phyloP scores from a whole-genome alignment of 2,888 invertebrate genomes.

The Ferrisia virgata region DNA sequence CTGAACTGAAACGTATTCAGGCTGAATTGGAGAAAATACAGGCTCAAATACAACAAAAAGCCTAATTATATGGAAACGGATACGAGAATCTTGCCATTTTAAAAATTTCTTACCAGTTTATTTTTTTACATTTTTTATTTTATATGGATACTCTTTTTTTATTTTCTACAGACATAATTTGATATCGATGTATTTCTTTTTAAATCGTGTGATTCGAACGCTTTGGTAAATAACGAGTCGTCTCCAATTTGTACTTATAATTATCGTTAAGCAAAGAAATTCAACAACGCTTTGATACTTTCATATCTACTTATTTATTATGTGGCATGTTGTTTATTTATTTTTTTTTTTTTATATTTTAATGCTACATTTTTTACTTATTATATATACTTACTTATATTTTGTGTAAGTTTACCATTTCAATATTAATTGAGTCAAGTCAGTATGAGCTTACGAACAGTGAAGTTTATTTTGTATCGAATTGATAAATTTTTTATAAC shows the following conservation, averaged over 20 bases:
- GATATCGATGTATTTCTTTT: background rate
- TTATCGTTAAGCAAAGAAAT: conserved; percentile 12
- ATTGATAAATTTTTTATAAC: background rate
- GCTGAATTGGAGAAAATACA: conserved; percentile 95
- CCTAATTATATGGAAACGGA: background rate
- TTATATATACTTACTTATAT: background rate
- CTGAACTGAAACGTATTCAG: conserved; percentile 89
- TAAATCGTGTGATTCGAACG: background rate
- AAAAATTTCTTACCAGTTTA: background rate
- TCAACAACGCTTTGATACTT: background rate
- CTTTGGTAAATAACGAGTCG: background rate
- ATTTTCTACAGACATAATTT: conserved; percentile 2
- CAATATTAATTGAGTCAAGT: background rate
- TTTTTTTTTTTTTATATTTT: background rate
- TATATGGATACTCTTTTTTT: background rate
- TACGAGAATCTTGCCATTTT: conserved; percentile 34
- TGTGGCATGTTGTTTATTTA: background rate
- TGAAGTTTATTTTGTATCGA: background rate
- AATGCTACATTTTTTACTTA: background rate
- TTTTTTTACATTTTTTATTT: conserved; percentile 20
- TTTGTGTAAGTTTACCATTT: background rate
- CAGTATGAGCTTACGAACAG: conserved; percentile 32
- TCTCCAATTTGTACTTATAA: background rate
- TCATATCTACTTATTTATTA: background rate
- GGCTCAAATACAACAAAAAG: conserved; percentile 76